Evolutionary conservation across 2,113 vertebrate genomes (phyloP), one percentile per base, ranked within the genome.

Genomic region (Tragelaphus imberbis): DNA sequence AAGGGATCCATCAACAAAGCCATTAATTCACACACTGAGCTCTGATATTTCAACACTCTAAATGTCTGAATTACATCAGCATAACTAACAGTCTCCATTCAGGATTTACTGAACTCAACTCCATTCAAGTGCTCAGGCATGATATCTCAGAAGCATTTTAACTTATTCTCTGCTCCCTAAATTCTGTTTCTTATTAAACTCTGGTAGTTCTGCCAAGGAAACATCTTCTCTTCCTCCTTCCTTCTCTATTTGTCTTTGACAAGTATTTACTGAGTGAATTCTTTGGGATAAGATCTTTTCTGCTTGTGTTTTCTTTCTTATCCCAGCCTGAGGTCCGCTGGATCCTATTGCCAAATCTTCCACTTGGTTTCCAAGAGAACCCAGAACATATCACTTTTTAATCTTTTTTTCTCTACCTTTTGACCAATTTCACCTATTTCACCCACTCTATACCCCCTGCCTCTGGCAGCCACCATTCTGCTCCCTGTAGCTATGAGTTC

Each of bases 381-480:
- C 40, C 71, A 51, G 40, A 40, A 56, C 14, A 81, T n/a, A 25
- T 44, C 27, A 88, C 68, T 2, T 51, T 77, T 47, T 56, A 21
- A 15, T 58, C 2, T 10, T 27, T 71, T 71, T 40, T 30, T 28
- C 87, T 75, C 75, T 40, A 55, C 2, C 49, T 75, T 71, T 89
- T 75, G 33, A 55, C 63, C 15, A 28, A 7, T 33, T 68, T 53
- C 13, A 53, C 33, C 21, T 8, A 7, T 75, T 40, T 89, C 14
- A 19, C 23, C 33, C 23, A 71, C 15, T 0, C n/a, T 16, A 6
- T 56, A 55, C 0, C 5, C 87, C 6, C n/a, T 28, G 9, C 7
- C 47, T 53, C 86, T 71, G 86, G 61, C 14, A 40, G 68, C 33
- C n/a, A 19, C 49, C 6, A 55, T 53, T 40, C 65, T 11, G 7